phyloP scores from a whole-genome alignment of 2,888 invertebrate genomes.

The Dynastes maya region DNA sequence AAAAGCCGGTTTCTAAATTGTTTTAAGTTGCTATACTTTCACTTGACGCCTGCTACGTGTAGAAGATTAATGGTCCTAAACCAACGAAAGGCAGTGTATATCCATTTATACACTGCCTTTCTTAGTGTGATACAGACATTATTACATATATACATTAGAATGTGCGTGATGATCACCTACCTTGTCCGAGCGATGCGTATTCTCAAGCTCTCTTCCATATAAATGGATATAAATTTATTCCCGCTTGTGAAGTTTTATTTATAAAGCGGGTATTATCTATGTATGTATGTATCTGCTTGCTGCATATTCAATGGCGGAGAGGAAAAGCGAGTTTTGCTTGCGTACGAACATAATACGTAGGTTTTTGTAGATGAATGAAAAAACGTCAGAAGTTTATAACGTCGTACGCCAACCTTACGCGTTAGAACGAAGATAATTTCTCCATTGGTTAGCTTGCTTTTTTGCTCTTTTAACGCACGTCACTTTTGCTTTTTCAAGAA shows the following conservation, averaged over 20 bases:
- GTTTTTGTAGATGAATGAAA: not conserved
- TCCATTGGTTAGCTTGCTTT: not conserved
- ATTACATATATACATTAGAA: constrained; percentile 18
- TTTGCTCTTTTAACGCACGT: not conserved
- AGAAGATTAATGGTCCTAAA: too few relatives aligned
- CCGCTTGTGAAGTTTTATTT: not conserved
- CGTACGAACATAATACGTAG: not conserved
- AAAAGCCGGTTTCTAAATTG: too few relatives aligned
- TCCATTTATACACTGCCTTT: not conserved
- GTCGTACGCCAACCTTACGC: not conserved
- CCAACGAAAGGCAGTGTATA: not conserved
- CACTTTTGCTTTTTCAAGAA: too few relatives aligned
- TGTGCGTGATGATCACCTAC: constrained; percentile 16
- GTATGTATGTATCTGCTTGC: too few relatives aligned
- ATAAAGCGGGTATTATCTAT: not conserved
- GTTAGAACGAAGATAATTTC: not conserved
- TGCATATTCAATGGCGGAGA: not conserved
- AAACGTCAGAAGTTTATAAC: not conserved
- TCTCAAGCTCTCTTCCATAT: constrained; percentile 12
- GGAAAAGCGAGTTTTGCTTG: not conserved
- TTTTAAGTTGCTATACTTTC: too few relatives aligned
- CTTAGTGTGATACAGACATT: not conserved
- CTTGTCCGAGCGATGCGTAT: constrained; percentile 14
- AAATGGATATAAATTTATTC: constrained; percentile 26
- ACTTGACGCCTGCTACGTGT: not conserved